phyloP scores from a whole-genome alignment of 2,888 invertebrate species.

The Octonoba sinensis region DNA sequence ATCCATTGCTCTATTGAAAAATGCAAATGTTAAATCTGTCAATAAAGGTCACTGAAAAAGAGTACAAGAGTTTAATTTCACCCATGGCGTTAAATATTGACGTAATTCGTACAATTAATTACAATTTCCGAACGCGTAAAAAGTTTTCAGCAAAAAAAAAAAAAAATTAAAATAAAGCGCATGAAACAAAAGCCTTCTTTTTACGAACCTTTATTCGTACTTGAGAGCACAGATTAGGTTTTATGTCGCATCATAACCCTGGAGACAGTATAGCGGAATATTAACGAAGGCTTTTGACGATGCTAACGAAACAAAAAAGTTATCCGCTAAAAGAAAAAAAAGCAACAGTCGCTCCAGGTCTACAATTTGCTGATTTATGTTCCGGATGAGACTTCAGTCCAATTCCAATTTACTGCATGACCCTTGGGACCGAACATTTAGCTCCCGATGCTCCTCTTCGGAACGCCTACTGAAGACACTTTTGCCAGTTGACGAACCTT shows the following conservation, averaged over 20 bases:
- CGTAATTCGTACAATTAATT: too few species aligned
- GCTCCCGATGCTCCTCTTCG: constrained; percentile 53
- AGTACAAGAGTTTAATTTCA: too few species aligned
- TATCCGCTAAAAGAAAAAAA: too few species aligned
- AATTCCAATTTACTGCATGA: constrained; percentile 61
- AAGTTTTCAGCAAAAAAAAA: too few species aligned
- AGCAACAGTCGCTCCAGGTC: constrained; percentile 17
- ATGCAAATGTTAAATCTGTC: too few species aligned
- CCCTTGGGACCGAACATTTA: constrained; percentile 48
- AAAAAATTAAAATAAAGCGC: too few species aligned
- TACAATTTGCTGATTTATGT: constrained; percentile 52
- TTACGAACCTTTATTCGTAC: constrained; percentile 17
- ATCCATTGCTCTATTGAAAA: too few species aligned
- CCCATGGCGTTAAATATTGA: too few species aligned
- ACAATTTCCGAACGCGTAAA: too few species aligned
- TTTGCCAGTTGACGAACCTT: constrained; percentile 36
- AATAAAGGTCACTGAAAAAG: too few species aligned
- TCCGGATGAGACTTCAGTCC: constrained; percentile 51
- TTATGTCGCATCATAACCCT: constrained; percentile 24
- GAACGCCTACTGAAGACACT: constrained; percentile 42
- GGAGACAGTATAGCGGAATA: constrained; percentile 8
- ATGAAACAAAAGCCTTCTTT: not conserved
- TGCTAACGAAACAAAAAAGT: too few species aligned
- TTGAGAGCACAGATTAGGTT: constrained; percentile 23
- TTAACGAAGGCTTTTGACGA: constrained; percentile 5